Percentiles rank a stretch among this genome's conserved stretches.
Evolutionary conservation across 2,888 invertebrate genomes (phyloP).

Genomic region (Cataglyphis rosenhaueri): DNA sequence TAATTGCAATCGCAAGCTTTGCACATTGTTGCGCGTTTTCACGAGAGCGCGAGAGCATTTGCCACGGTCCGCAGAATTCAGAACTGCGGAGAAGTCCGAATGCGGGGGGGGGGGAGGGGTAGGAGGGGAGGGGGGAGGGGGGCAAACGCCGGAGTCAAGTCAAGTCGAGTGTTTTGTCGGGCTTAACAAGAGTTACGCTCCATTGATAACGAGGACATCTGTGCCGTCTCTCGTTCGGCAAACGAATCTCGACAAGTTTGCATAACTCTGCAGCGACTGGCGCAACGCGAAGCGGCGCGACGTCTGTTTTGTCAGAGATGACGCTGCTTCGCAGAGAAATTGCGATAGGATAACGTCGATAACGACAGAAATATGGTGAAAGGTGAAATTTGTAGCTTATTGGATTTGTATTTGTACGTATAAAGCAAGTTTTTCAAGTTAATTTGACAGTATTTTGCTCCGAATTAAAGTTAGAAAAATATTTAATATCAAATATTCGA

Average conservation of each 20-base stretch:
- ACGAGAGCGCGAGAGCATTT: constrained; percentile 12
- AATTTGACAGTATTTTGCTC: neutral
- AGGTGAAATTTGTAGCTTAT: constrained; percentile 12
- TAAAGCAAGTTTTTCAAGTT: neutral
- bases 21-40: constrained; percentile 39
- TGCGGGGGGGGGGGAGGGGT: neutral
- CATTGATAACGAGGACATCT: constrained; percentile 68
- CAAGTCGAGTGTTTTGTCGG: constrained; percentile 51
- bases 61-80: constrained; percentile 42
- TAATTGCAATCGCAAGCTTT: constrained; percentile 38
- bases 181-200: constrained; percentile 69
- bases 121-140: neutral
- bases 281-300: constrained; percentile 35
- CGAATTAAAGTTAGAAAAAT: neutral
- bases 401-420: neutral
- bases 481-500: neutral
- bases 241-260: constrained; percentile 71
- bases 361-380: constrained; percentile 17
- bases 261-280: constrained; percentile 61
- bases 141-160: constrained; percentile 15
- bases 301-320: constrained; percentile 46
- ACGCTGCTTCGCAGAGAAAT: constrained; percentile 10
- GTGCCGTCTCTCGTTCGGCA: constrained; percentile 56
- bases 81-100: constrained; percentile 39
- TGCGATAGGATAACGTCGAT: constrained; percentile 24